phyloP scores from a whole-genome alignment of 2,888 invertebrate genomes.

The Drosophila lacicola region DNA sequence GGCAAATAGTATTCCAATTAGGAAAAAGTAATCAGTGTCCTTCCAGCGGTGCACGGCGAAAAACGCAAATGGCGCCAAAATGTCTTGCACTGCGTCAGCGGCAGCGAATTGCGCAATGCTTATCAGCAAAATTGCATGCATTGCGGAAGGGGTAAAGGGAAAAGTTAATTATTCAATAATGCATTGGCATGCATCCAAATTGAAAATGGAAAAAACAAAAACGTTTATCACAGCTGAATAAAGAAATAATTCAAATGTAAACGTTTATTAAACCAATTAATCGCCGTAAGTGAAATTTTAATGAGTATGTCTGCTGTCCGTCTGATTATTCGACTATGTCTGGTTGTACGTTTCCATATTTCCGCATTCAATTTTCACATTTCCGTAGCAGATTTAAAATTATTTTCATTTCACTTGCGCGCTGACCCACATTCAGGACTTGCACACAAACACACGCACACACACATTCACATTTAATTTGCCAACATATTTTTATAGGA shows the following conservation, averaged over 20 bases:
- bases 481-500: conserved; percentile 84
- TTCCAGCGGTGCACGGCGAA: neutral
- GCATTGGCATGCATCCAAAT: neutral
- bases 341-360: conserved; percentile 2
- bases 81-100: neutral
- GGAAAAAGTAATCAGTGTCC: neutral
- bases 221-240: conserved; percentile 3
- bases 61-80: neutral
- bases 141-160: neutral
- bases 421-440: conserved; percentile 42
- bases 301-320: conserved; percentile 17
- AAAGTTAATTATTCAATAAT: conserved; percentile 7
- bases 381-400: conserved; percentile 30
- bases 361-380: conserved; percentile 55
- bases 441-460: conserved; percentile 2
- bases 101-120: neutral
- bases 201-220: conserved; percentile 1
- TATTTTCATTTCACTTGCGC: conserved; percentile 11
- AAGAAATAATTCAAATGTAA: conserved; percentile 10
- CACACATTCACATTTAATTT: conserved; percentile 7
- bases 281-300: conserved; percentile 23
- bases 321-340: conserved; percentile 1
- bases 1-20: no score
- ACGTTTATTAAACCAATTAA: conserved; percentile 32
- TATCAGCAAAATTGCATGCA: no score